Evolutionary conservation across 2,888 invertebrate genomes (phyloP).

Genomic region (Hirtodrosophila cameraria): DNA sequence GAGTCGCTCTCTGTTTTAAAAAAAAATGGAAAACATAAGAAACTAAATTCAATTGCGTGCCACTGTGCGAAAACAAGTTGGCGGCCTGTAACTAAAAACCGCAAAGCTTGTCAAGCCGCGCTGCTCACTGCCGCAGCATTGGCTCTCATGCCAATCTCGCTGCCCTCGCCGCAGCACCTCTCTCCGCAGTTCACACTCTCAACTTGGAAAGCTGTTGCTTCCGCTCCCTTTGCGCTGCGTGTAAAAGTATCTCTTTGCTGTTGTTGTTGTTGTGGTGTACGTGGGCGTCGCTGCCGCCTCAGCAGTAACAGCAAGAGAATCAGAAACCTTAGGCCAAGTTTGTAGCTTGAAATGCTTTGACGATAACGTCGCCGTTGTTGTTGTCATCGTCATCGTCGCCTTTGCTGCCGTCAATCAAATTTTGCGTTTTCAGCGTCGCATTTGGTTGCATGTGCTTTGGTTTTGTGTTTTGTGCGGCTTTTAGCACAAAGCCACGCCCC

Average conservation of each 20-base stretch:
- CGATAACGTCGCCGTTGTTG: conserved; percentile 70
- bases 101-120: conserved; percentile 64
- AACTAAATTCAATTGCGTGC: conserved; percentile 7
- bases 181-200: conserved; percentile 9
- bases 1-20: too few species aligned
- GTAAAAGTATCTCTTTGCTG: conserved; percentile 64
- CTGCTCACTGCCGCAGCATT: conserved; percentile 3
- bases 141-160: conserved; percentile 41
- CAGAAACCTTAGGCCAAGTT: conserved; percentile 66
- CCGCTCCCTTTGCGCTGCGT: conserved; percentile 64
- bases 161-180: not conserved
- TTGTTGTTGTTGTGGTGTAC: conserved; percentile 41
- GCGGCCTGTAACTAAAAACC: conserved; percentile 73
- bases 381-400: conserved; percentile 27
- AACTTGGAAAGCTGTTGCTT: conserved; percentile 68
- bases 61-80: conserved; percentile 66
- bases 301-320: conserved; percentile 58
- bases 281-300: conserved; percentile 62
- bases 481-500: conserved; percentile 9
- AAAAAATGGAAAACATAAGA: too few species aligned
- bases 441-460: conserved; percentile 63
- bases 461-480: conserved; percentile 30
- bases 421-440: conserved; percentile 48
- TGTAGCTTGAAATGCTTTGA: conserved; percentile 69
- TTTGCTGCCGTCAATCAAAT: conserved; percentile 69